These are phyloP conservation scores for Trachymyrmex cornetzi DNA, from an alignment of 1,140 invertebrate species.

Conservation along the genomic window DNA sequence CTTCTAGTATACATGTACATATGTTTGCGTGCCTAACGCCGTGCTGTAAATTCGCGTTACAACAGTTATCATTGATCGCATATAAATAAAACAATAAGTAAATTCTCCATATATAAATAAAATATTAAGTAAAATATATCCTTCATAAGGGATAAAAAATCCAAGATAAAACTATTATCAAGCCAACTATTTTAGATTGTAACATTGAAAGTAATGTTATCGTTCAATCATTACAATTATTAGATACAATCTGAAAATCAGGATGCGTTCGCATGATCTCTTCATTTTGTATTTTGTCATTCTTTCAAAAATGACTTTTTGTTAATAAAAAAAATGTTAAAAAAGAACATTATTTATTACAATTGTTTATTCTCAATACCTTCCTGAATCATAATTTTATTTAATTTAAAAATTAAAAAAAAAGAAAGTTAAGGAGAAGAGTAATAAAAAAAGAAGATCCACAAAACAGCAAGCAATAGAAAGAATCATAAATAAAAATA, in stretches of 20 bases:
- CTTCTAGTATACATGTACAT: not conserved
- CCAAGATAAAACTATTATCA: conserved; percentile 35
- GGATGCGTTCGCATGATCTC: not conserved
- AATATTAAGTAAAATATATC: conserved; percentile 40
- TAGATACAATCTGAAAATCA: conserved; percentile 26
- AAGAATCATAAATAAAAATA: too few species aligned
- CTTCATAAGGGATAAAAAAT: conserved; percentile 23
- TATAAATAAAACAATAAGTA: conserved; percentile 57
- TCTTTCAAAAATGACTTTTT: not conserved
- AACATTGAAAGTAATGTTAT: conserved; percentile 21
- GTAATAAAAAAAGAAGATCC: too few species aligned
- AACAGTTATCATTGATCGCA: conserved; percentile 52
- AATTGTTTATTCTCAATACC: not conserved
- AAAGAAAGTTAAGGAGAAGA: too few species aligned
- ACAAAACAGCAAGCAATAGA: too few species aligned
- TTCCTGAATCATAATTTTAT: not conserved
- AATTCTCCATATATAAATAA: too few species aligned
- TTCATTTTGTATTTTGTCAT: not conserved
- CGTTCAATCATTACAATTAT: conserved; percentile 8
- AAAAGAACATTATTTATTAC: not conserved
- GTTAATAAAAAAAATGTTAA: not conserved
- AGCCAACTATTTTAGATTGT: conserved; percentile 27
- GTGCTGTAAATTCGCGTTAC: conserved; percentile 57
- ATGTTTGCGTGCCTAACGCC: conserved; percentile 67
- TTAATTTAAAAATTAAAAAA: not conserved